Conservation (phyloP, 2,888 invertebrate species). For the Aphrophora alni region DNA sequence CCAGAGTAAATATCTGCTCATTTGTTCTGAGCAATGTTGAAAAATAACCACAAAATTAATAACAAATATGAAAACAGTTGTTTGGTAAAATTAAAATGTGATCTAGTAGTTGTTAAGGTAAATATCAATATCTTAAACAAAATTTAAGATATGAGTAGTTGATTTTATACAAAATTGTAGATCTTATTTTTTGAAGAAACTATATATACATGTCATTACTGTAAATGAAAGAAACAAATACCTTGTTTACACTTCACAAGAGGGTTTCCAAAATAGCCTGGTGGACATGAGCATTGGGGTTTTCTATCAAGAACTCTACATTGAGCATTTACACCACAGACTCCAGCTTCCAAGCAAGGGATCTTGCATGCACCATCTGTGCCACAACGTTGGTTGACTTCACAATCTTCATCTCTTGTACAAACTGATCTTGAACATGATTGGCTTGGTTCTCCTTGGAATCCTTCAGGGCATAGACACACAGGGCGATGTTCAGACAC, state of each 20-base stretch:
- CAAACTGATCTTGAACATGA: conserved; percentile 77
- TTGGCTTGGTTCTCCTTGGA: conserved; percentile 74
- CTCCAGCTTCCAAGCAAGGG: conserved; percentile 76
- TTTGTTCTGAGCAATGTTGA: too few species aligned
- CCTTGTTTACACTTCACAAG: conserved; percentile 71
- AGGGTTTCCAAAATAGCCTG: conserved; percentile 76
- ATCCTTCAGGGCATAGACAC: conserved; percentile 87
- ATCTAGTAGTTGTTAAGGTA: too few species aligned
- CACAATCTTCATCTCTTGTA: conserved; percentile 76
- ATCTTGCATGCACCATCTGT: conserved; percentile 76
- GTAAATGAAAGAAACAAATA: too few species aligned
- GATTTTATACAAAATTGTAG: too few species aligned
- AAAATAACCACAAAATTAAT: too few species aligned
- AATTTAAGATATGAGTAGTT: too few species aligned
- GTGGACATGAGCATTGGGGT: conserved; percentile 79
- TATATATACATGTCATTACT: too few species aligned
- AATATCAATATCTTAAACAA: too few species aligned
- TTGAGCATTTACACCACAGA: conserved; percentile 85
- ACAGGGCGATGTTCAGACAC: conserved; percentile 81
- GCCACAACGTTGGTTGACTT: conserved; percentile 76
- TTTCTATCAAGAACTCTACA: conserved; percentile 78
- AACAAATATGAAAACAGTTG: too few species aligned
- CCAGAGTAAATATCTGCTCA: too few species aligned
- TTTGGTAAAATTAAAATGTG: too few species aligned
- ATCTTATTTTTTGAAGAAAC: too few species aligned